These are phyloP conservation scores for Colletes latitarsis DNA, from an alignment of 1,140 invertebrate species.

Conservation along the genomic window DNA sequence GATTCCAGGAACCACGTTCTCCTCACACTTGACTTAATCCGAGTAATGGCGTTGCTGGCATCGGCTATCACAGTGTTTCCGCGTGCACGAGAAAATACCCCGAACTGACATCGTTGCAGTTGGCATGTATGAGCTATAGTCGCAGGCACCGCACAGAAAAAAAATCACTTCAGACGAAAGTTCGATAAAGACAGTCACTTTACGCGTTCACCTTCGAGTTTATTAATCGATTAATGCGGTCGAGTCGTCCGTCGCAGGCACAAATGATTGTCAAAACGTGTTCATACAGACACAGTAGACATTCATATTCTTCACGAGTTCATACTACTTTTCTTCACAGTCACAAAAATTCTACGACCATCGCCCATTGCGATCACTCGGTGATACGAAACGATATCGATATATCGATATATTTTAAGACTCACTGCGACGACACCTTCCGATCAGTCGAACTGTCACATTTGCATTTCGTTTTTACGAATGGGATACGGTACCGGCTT, in stretches of 20 bases:
- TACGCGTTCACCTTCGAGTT: constrained; percentile 3
- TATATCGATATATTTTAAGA: constrained; percentile 25
- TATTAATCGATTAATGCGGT: neutral
- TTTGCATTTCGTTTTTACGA: neutral
- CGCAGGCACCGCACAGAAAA: constrained; percentile 6
- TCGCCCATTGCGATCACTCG: constrained; percentile 3
- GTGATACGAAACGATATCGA: constrained; percentile 18
- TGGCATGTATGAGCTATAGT: neutral
- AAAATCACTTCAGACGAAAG: constrained; percentile 12
- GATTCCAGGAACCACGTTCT: constrained; percentile 30
- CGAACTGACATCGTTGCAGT: constrained; percentile 22
- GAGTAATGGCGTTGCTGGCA: constrained; percentile 65
- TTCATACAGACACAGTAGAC: neutral
- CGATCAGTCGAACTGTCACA: neutral
- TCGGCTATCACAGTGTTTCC: constrained; percentile 68
- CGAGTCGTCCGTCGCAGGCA: constrained; percentile 23
- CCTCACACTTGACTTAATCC: constrained; percentile 65
- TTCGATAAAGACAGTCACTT: constrained; percentile 23
- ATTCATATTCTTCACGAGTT: neutral
- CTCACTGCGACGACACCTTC: neutral
- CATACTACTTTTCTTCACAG: neutral
- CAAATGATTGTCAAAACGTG: constrained; percentile 38
- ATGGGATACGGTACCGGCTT: too few relatives aligned
- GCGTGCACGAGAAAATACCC: constrained; percentile 19
- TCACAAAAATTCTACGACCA: neutral